Conservation (phyloP, 2,888 invertebrate species). For the Tachina grossa region DNA sequence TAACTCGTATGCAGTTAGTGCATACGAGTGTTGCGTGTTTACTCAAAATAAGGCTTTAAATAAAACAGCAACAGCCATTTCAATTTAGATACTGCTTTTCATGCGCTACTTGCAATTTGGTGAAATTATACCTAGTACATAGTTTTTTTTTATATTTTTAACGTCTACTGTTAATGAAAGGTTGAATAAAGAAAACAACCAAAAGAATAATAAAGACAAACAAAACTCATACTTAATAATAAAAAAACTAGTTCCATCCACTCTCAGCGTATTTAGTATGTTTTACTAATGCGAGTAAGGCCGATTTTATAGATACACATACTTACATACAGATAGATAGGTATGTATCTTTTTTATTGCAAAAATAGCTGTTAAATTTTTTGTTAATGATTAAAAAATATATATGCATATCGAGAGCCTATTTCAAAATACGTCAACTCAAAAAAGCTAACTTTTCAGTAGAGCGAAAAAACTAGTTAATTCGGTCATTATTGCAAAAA, state of each 20-base stretch:
- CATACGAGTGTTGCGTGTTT: conserved; percentile 40
- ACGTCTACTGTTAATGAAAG: conserved; percentile 17
- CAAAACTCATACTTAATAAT: not conserved
- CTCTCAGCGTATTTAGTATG: conserved; percentile 34
- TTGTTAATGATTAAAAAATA: conserved; percentile 30
- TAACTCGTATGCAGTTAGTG: not conserved
- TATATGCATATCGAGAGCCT: too few species aligned
- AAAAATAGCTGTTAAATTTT: not conserved
- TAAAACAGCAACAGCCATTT: conserved; percentile 36
- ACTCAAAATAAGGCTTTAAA: conserved; percentile 53
- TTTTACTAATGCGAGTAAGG: not conserved
- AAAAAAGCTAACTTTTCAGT: too few species aligned
- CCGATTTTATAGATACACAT: not conserved
- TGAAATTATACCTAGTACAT: conserved; percentile 65
- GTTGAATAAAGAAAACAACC: conserved; percentile 33
- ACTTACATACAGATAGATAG: not conserved
- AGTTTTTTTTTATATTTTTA: conserved; percentile 23
- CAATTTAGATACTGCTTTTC: conserved; percentile 47
- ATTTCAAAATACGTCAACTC: too few species aligned
- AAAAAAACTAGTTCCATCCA: conserved; percentile 51
- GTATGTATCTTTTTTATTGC: not conserved
- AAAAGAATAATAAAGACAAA: conserved; percentile 12
- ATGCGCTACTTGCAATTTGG: conserved; percentile 66
- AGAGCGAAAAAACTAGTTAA: too few species aligned
- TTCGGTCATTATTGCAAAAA: too few species aligned